phyloP scores from a whole-genome alignment of 2,888 invertebrate genomes.

The Acanthopleura granulata region DNA sequence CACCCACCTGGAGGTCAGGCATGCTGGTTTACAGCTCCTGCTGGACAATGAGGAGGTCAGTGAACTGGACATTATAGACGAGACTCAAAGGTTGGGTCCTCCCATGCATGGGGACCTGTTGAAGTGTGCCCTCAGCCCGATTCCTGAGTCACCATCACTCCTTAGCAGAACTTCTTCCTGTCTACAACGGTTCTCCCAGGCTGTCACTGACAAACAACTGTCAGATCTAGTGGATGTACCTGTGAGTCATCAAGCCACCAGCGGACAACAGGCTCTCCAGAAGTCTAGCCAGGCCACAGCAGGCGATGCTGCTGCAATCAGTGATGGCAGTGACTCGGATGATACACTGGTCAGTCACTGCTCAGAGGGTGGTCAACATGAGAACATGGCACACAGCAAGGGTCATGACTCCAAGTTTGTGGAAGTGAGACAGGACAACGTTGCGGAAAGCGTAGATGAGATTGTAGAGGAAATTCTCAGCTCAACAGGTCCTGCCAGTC shows the following conservation, averaged over 20 bases:
- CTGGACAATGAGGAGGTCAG: not conserved
- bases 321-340: conserved; percentile 22
- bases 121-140: conserved; percentile 49
- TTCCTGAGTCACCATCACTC: conserved; percentile 51
- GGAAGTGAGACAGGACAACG: conserved; percentile 41
- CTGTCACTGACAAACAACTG: conserved; percentile 45
- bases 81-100: not conserved
- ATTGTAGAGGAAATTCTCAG: conserved; percentile 64
- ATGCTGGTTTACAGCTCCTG: not conserved
- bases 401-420: conserved; percentile 33
- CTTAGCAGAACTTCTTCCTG: conserved; percentile 46
- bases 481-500: conserved; percentile 42
- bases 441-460: conserved; percentile 52
- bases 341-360: conserved; percentile 23
- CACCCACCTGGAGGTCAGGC: conserved; percentile 30
- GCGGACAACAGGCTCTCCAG: not conserved
- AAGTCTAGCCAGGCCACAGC: not conserved
- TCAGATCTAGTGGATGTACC: conserved; percentile 34
- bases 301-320: not conserved
- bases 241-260: not conserved
- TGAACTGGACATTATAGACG: not conserved
- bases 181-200: conserved; percentile 51
- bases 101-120: conserved; percentile 42
- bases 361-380: conserved; percentile 23
- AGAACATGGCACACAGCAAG: conserved; percentile 21